Conservation (phyloP, 2,888 invertebrate species). For the Torymus auratus region DNA sequence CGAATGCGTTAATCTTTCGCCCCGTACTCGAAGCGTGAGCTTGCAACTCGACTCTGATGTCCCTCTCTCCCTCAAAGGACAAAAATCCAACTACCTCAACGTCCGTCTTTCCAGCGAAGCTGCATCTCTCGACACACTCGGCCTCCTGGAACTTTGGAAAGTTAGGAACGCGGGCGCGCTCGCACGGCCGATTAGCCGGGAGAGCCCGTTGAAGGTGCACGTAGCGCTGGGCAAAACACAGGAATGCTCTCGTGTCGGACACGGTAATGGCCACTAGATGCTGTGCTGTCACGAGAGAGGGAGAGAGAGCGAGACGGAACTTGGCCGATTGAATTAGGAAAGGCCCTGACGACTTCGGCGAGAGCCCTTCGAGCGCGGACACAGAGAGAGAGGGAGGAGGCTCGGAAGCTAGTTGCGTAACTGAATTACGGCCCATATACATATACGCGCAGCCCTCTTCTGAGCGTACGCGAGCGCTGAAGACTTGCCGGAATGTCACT, state of each 20-base stretch:
- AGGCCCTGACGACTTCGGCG: conserved; percentile 64
- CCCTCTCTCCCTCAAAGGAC: background rate
- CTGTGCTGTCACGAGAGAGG: conserved; percentile 48
- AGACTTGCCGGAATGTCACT: too few species aligned
- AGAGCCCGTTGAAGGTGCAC: background rate
- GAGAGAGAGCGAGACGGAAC: conserved; percentile 61
- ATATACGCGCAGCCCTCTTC: too few species aligned
- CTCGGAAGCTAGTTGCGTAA: conserved; percentile 13
- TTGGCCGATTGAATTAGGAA: conserved; percentile 68
- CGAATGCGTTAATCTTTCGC: too few species aligned
- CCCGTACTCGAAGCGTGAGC: too few species aligned
- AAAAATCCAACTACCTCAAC: conserved; percentile 8
- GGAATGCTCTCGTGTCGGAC: conserved; percentile 35
- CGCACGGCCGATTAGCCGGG: conserved; percentile 6
- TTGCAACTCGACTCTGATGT: background rate
- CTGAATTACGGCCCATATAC: conserved; percentile 18
- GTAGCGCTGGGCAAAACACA: conserved; percentile 6
- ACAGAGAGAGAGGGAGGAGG: conserved; percentile 39
- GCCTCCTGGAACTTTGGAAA: conserved; percentile 1
- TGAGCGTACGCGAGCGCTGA: too few species aligned
- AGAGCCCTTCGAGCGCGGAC: conserved; percentile 62
- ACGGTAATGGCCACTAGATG: conserved; percentile 36
- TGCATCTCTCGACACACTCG: too few species aligned
- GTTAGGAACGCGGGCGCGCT: background rate
- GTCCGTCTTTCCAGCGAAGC: background rate